Evolutionary conservation across 1,140 invertebrate genomes (phyloP), one percentile per base, ranked within the genome.

Genomic region (Drosophila parvula): DNA sequence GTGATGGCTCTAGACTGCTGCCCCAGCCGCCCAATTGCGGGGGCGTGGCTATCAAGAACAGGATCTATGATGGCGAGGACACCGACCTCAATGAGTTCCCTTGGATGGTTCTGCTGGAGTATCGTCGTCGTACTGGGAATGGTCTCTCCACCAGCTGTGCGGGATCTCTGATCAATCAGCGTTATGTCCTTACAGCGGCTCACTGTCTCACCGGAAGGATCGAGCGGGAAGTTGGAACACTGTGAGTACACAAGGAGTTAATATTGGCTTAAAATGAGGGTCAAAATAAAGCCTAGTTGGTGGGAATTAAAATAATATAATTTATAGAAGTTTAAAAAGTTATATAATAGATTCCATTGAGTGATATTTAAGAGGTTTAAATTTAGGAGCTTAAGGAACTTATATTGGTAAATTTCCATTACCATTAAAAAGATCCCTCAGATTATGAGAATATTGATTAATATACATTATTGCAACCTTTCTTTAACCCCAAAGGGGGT

Each of bases 171-270:
- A 92, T 92, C 55, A 92, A 91, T 62, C 92, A 93, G 44, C 92
- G 94, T 18, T 95, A 95, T 81, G 92, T 96, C 0, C 47, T 96
- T n/a, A 95, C 95, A 0, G 95, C 95, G 5, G 95, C 95, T 2
- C 95, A 96, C 81, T 96, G 95, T 77, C 88, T 95, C 10, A 90
- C 75, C 0, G 94, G 94, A 34, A 74, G 56, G 91, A 93, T 94
- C 28, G 81, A 92, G 44, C 80, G 60, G 14, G 88, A 88, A 70
- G 90, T 94, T 38, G 94, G 93, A 71, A 75, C 71, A 79, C 74
- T 94, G 94, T 94, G 91, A 94, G 93, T 93, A 62, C 93, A 57
- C 9, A 10, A 44, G 14, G n/a, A 7, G 6, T 8, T 1, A 5
- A n/a, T 45, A 45, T 45, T 3, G 18, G 10, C 7, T 14, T 14